Conservation (phyloP, 2,797 vertebrate genomes). For the Halcyon smyrnensis region DNA sequence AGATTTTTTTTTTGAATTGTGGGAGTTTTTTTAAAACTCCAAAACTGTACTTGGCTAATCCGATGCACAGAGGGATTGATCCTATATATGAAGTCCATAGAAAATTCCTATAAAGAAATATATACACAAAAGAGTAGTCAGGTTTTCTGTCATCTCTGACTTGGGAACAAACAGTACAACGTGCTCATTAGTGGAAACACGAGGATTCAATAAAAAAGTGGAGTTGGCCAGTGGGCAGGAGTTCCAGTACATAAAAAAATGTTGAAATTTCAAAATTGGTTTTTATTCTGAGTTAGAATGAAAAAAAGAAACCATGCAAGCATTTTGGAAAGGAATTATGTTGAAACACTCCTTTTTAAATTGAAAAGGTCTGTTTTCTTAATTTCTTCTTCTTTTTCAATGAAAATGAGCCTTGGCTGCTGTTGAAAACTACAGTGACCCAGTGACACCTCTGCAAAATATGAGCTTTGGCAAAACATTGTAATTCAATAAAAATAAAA, state of each 20-base stretch:
- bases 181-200: neutral
- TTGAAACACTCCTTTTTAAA: neutral
- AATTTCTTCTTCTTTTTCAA: neutral
- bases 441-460: neutral
- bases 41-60: neutral
- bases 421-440: neutral
- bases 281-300: conserved; percentile 47
- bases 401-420: neutral
- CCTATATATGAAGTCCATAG: neutral
- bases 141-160: neutral
- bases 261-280: conserved; percentile 46
- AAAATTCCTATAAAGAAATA: neutral
- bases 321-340: conserved; percentile 19
- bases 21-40: neutral
- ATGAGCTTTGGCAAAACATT: neutral
- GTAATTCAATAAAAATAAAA: neutral
- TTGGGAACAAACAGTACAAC: conserved; percentile 35
- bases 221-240: neutral
- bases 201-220: conserved; percentile 54
- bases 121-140: neutral
- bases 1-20: neutral
- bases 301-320: conserved; percentile 7
- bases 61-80: neutral
- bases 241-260: conserved; percentile 38
- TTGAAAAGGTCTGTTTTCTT: neutral